A percentile compares a stretch with the other conserved stretches of the same genome.
Evolutionary conservation across 1,140 invertebrate species (phyloP).

Genomic region (Macrostomum lignano): DNA sequence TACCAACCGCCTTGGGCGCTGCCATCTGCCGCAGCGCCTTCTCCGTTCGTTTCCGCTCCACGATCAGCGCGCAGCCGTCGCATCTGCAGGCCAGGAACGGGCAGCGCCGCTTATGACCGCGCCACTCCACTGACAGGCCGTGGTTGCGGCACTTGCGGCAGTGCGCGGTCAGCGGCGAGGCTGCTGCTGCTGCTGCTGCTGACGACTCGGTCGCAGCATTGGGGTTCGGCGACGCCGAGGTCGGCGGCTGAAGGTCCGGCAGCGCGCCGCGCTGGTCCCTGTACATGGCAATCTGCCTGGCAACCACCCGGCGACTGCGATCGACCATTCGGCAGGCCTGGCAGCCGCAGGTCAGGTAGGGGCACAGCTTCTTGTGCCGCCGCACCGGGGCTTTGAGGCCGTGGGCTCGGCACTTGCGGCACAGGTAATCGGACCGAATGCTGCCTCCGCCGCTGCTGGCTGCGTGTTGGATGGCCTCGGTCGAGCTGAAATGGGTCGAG

Average conservation of each 20-base stretch:
- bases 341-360: conserved; percentile 1
- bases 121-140: conserved; percentile 3
- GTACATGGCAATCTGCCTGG: conserved; percentile 3
- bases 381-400: conserved; percentile 1
- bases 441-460: background rate
- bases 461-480: too few relatives aligned
- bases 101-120: conserved; percentile 3
- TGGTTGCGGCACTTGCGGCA: conserved; percentile 5
- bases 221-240: too few relatives aligned
- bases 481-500: too few relatives aligned
- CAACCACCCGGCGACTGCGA: conserved; percentile 3
- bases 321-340: background rate
- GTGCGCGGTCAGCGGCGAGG: too few relatives aligned
- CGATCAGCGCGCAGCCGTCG: conserved; percentile 3
- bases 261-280: too few relatives aligned
- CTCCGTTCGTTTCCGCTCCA: conserved; percentile 3
- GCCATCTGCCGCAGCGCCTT: conserved; percentile 4
- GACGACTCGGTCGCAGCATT: too few relatives aligned
- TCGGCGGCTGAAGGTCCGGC: too few relatives aligned
- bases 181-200: too few relatives aligned
- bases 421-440: conserved; percentile 1
- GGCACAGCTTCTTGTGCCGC: conserved; percentile 2
- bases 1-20: too few relatives aligned
- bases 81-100: conserved; percentile 2
- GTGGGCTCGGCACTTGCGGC: conserved; percentile 6